Percentiles rank a stretch among this genome's conserved stretches.
Evolutionary conservation across 2,888 invertebrate genomes (phyloP).

Genomic region (Shargacucullia verbasci): DNA sequence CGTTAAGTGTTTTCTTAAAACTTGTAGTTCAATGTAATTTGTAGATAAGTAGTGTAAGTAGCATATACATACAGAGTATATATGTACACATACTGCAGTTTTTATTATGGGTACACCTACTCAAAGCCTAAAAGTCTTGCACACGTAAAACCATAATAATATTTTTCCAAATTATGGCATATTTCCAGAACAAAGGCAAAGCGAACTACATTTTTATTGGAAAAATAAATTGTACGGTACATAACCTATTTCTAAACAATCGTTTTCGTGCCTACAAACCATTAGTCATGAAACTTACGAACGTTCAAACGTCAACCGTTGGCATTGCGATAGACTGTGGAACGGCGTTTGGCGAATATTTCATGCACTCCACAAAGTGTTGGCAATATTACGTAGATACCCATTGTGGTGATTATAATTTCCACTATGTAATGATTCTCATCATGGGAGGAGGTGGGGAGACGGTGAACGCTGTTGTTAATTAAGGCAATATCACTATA

Average conservation of each 20-base stretch:
- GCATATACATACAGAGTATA: background rate
- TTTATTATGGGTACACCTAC: background rate
- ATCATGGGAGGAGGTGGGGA: no score
- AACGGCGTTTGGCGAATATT: conserved; percentile 48
- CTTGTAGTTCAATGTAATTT: no score
- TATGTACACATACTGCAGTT: no score
- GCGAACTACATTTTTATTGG: conserved; percentile 40
- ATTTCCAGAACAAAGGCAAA: conserved; percentile 15
- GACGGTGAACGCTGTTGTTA: no score
- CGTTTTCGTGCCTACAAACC: conserved; percentile 62
- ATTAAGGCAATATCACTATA: no score
- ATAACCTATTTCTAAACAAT: conserved; percentile 56
- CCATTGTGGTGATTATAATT: no score
- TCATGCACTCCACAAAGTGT: conserved; percentile 39
- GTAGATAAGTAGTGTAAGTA: no score
- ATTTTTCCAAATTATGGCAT: conserved; percentile 15
- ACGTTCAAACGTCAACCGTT: conserved; percentile 64
- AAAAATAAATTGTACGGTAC: conserved; percentile 43
- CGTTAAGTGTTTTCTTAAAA: no score
- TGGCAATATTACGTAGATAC: background rate
- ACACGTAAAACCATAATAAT: conserved; percentile 2
- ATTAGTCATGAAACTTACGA: conserved; percentile 66
- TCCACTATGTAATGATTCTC: no score
- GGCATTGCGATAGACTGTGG: conserved; percentile 55
- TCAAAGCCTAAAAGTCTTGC: background rate